Base-by-base conservation (phyloP, 2,888 invertebrate species). In the Liopterus haemorrhoidalis region DNA sequence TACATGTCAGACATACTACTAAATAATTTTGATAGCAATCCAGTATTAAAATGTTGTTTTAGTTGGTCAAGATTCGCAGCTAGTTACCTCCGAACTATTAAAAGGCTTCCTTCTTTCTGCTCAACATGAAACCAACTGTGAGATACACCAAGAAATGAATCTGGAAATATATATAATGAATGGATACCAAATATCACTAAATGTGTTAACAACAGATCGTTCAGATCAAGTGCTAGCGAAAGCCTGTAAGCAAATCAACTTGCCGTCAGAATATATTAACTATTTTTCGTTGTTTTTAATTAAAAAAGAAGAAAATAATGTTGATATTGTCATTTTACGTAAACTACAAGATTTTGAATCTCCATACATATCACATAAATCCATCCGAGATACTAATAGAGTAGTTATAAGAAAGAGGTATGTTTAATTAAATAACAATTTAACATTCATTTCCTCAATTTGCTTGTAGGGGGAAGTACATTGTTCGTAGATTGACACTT, bases 261-360 rank as follows among this genome's bases (percentile, higher is more conserved):
- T 96, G 54, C 79, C 86, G 41, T 78, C 81, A 57, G 82, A 89
- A 60, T 79, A 85, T 67, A 75, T 82, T 43, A 83, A 83, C 61
- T 94, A 89, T 69, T 97, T 96, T 72, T 86, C 92, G 35, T 72
- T 97, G 43, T 97, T 84, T 70, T 75, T 96, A 50, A 82, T 92
- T 57, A 81, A 82, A 55, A 84, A 85, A 69, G 80, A 77, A 57
- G 79, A 81, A 63, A 82, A 82, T 25, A 80, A 79, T 58, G 76
- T 81, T 59, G 79, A 79, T 30, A 72, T 79, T 60, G 72, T 78
- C 71, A 81, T 93, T 58, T 71, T 94, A 50, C 79, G 95, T 55
- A 90, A 89, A 66, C 72, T 99, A 52, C 90, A 95, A 71, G 89
- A 96, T 67, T 97, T 94, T 74, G 97, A 99, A 75, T 91, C 94